Conservation (phyloP, 2,113 vertebrate species). For the Ictalurus furcatus region DNA sequence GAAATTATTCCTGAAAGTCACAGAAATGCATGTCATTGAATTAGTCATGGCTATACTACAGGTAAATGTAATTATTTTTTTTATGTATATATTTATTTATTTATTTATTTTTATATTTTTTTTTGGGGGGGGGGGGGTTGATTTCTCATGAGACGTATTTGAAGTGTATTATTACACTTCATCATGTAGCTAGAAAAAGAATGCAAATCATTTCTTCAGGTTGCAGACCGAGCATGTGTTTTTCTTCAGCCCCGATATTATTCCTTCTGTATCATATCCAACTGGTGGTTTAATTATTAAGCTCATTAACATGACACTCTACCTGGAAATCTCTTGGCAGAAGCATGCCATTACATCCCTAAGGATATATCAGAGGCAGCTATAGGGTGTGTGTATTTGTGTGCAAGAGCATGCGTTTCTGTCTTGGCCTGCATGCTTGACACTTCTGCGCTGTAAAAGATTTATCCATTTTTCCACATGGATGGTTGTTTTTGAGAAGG, state of each 20-base stretch:
- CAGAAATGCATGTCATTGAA: not conserved
- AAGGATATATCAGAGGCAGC: not conserved
- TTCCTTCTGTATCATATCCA: not conserved
- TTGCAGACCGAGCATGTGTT: slow-evolving; percentile 34
- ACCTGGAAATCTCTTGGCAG: slow-evolving; percentile 54
- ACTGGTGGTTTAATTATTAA: slow-evolving; percentile 15
- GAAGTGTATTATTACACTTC: not conserved
- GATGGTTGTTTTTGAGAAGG: slow-evolving; percentile 28
- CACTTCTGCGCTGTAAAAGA: not conserved
- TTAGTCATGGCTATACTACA: slow-evolving; percentile 37
- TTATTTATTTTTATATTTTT: not conserved
- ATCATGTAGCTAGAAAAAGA: slow-evolving; percentile 15
- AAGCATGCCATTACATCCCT: not conserved
- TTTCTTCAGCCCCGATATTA: not conserved
- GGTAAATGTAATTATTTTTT: slow-evolving; percentile 8
- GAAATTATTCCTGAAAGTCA: slow-evolving; percentile 2
- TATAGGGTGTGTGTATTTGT: slow-evolving; percentile 2
- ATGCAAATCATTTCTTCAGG: slow-evolving; percentile 28
- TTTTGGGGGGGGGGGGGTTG: not conserved
- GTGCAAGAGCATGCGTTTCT: not conserved
- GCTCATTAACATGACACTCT: not conserved
- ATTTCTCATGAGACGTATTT: not conserved
- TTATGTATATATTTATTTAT: too few relatives aligned
- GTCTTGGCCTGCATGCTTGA: not conserved
- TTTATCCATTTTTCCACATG: slow-evolving; percentile 6